phyloP scores from a whole-genome alignment of 2,888 invertebrate genomes.

The Clostera curtula region DNA sequence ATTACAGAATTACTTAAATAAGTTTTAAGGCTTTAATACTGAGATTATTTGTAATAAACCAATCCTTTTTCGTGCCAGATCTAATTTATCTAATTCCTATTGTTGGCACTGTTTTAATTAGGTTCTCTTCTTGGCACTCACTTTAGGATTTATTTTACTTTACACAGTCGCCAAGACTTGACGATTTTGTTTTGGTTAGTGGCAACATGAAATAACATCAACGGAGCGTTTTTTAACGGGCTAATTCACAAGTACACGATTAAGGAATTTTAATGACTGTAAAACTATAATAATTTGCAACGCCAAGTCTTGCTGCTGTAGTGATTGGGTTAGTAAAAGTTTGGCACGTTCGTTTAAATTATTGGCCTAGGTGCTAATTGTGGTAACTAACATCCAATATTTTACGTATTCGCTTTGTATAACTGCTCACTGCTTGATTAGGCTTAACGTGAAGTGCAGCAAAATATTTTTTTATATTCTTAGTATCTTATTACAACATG shows the following conservation, averaged over 20 bases:
- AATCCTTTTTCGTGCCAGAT: conserved; percentile 26
- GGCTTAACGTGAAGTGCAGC: conserved; percentile 22
- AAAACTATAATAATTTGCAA: too few species aligned
- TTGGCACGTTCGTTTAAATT: conserved; percentile 43
- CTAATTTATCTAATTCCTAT: conserved; percentile 19
- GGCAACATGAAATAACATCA: too few species aligned
- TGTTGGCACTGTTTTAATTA: too few species aligned
- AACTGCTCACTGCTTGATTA: conserved; percentile 16
- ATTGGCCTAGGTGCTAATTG: conserved; percentile 33
- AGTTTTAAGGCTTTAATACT: too few species aligned
- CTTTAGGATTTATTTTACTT: too few species aligned
- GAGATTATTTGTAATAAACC: conserved; percentile 11
- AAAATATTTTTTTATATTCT: conserved; percentile 11
- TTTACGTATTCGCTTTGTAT: conserved; percentile 44
- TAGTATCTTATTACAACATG: too few species aligned
- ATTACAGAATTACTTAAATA: too few species aligned
- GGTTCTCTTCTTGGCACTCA: conserved; percentile 33
- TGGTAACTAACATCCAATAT: conserved; percentile 44
- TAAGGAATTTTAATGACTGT: too few species aligned
- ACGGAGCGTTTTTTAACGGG: too few species aligned
- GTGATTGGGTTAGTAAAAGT: conserved; percentile 22
- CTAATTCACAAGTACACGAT: too few species aligned
- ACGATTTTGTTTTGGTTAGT: too few species aligned
- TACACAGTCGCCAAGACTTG: too few species aligned
- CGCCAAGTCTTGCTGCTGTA: neutral